Base-by-base conservation (phyloP, 2,113 vertebrate species). In the Uria lomvia region DNA sequence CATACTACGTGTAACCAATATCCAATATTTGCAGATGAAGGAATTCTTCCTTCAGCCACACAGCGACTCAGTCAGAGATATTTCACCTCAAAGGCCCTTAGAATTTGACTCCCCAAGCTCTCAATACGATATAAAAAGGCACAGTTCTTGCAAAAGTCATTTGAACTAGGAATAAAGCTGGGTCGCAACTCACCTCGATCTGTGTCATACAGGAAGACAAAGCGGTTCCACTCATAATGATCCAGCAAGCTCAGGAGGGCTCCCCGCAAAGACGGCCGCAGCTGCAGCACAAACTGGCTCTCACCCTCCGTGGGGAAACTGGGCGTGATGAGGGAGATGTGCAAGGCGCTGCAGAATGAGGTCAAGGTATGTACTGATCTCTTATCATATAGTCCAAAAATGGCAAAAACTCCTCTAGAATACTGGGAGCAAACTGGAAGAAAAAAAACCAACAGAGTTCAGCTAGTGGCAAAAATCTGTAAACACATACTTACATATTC, bases 321-420 rank as follows among this genome's bases (percentile, higher is more conserved):
- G 9, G 99, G 99, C 1, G 99, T 99, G 97, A 99, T 98, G 70
- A 99, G 99, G 71, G 99, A 99, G 98, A 99, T 99, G 98, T 99
- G 99, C 97, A 99, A 98, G 72, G 99, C 99, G 93, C 99, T 99
- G 97, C 99, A 99, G 98, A 99, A 99, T 12, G 99, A 99, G 90
- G 99, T 99, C 98, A 99, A 98, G 56, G 99, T 99, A 88, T 99
- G 99, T 53, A 99, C 99, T 12, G 99, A 99, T 96, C 99, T 99
- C 98, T 99, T 99, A 95, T 99, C 99, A 45, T 99, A 99, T 78
- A 99, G 98, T 98, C 99, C 99, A 97, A 99, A 99, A 97, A 99
- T 99, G 97, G 99, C 99, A 92, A 99, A 99, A 94, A 99, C 99
- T 92, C 99, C 99, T 96, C 99, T 98, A 29, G 99, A 99, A 96